phyloP scores from a whole-genome alignment of 2,113 vertebrate genomes.

The Erythrocebus patas region DNA sequence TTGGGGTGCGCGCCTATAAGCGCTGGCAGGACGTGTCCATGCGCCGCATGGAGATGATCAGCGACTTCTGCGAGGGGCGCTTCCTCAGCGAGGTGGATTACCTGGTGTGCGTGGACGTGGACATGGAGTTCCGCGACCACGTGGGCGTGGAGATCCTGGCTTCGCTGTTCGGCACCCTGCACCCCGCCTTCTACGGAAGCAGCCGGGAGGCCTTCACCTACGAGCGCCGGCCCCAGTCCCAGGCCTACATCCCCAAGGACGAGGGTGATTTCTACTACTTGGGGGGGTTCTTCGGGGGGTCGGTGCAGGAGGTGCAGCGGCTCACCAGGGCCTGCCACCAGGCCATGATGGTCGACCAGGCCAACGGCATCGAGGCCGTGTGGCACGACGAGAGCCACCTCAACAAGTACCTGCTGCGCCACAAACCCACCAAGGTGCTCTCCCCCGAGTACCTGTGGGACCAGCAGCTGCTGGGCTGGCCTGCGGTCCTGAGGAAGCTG shows the following conservation, averaged over 20 bases:
- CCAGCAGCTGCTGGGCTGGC: background rate
- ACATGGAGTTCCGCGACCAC: slow-evolving; percentile 76
- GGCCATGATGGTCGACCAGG: slow-evolving; percentile 68
- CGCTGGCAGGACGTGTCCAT: slow-evolving; percentile 83
- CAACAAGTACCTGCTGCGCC: slow-evolving; percentile 75
- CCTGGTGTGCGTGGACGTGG: slow-evolving; percentile 80
- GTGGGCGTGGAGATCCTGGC: slow-evolving; percentile 79
- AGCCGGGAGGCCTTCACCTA: slow-evolving; percentile 47
- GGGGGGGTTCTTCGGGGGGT: slow-evolving; percentile 77
- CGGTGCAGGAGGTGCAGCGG: slow-evolving; percentile 56
- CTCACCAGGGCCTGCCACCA: slow-evolving; percentile 72
- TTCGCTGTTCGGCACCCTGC: slow-evolving; percentile 64
- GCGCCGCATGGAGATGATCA: slow-evolving; percentile 76
- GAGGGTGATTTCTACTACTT: slow-evolving; percentile 82
- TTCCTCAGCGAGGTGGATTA: slow-evolving; percentile 24
- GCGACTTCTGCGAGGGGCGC: slow-evolving; percentile 33
- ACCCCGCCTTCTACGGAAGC: slow-evolving; percentile 69
- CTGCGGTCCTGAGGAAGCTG: slow-evolving; percentile 39
- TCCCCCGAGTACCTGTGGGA: slow-evolving; percentile 82
- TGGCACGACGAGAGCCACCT: slow-evolving; percentile 79
- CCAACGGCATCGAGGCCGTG: slow-evolving; percentile 64
- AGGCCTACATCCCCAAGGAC: slow-evolving; percentile 60
- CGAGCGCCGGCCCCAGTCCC: slow-evolving; percentile 69
- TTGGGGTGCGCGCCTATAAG: background rate
- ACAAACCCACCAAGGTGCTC: slow-evolving; percentile 82